These are phyloP conservation scores for Ptychodera flava DNA, from an alignment of 35 echinoderm and acorn worm species.

Conservation along the genomic window DNA sequence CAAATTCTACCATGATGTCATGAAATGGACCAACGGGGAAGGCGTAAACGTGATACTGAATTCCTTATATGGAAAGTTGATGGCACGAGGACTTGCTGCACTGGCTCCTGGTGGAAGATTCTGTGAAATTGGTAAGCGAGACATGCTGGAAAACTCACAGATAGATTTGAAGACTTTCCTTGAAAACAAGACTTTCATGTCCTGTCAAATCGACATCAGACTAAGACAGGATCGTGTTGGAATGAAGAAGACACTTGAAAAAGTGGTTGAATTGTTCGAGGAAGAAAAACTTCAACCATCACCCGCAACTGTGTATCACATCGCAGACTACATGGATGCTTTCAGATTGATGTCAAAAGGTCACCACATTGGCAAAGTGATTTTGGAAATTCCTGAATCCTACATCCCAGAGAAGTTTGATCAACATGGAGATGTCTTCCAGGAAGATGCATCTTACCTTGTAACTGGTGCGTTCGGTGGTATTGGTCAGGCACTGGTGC, in stretches of 20 bases:
- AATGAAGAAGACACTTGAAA: conserved; percentile 17
- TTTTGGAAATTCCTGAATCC: no score
- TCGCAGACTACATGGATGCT: conserved; percentile 34
- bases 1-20: conserved; percentile 37
- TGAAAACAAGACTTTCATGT: conserved; percentile 48
- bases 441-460: conserved; percentile 64
- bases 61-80: conserved; percentile 27
- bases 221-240: conserved; percentile 18
- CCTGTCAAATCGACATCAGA: conserved; percentile 52
- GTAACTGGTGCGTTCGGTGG: conserved; percentile 65
- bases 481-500: conserved; percentile 49
- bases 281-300: conserved; percentile 28
- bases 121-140: no score
- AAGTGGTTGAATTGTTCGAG: conserved; percentile 24
- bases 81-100: conserved; percentile 23
- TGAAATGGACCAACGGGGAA: conserved; percentile 30
- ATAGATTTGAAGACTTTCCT: conserved; percentile 33
- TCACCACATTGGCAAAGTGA: no score
- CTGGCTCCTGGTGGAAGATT: conserved; percentile 48
- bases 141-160: conserved; percentile 31
- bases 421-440: no score
- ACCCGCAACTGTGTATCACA: conserved; percentile 1
- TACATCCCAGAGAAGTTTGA: no score
- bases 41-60: conserved; percentile 65
- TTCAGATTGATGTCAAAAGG: conserved; percentile 18